A percentile compares a stretch with the other conserved stretches of the same genome.
phyloP scores from a whole-genome alignment of 2,113 vertebrate genomes.

The Corvus moneduloides region DNA sequence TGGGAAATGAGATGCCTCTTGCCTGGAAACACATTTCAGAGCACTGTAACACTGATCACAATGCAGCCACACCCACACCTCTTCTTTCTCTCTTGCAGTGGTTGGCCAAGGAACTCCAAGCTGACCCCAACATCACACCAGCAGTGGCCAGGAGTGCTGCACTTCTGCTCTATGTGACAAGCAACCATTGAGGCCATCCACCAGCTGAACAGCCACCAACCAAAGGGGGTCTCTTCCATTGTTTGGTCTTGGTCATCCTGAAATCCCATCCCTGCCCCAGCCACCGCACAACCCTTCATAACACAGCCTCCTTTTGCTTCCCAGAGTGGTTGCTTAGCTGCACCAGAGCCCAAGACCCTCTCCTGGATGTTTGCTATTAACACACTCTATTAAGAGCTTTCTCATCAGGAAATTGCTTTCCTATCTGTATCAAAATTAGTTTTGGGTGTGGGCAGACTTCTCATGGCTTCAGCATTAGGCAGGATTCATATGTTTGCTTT shows the following conservation, averaged over 20 bases:
- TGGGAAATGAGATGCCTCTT: background rate
- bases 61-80: background rate
- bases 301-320: background rate
- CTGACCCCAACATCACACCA: background rate
- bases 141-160: background rate
- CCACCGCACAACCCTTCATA: background rate
- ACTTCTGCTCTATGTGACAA: background rate
- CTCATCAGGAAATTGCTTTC: constrained; percentile 4
- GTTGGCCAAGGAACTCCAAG: background rate
- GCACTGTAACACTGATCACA: fast-evolving
- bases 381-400: background rate
- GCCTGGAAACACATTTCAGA: background rate
- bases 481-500: constrained; percentile 10
- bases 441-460: background rate
- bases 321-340: background rate
- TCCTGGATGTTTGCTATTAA: background rate
- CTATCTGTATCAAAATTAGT: constrained; percentile 19
- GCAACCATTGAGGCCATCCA: background rate
- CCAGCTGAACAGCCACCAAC: background rate
- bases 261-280: background rate
- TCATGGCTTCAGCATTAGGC: background rate
- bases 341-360: background rate
- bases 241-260: background rate
- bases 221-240: background rate
- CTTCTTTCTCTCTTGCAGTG: background rate